Percentiles rank a stretch among this genome's conserved stretches.
phyloP scores from a whole-genome alignment of 2,113 vertebrate genomes.

The Scophthalmus maximus region DNA sequence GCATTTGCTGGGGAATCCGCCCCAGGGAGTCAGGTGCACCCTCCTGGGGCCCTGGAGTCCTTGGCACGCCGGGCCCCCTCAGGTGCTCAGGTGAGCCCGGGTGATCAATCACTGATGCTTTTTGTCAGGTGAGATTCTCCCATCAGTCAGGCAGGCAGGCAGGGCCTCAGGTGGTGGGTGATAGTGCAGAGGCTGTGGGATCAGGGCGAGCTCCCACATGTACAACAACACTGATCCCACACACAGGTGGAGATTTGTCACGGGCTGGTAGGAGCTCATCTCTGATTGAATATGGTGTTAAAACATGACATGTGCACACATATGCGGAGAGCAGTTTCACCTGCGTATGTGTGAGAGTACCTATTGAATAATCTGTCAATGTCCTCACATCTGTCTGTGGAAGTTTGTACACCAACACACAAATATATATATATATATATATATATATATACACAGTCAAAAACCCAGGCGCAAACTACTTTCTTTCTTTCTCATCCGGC shows the following conservation, averaged over 20 bases:
- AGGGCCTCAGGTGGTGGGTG: constrained; percentile 75
- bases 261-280: constrained; percentile 76
- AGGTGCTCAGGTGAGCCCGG: constrained; percentile 75
- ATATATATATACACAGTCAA: constrained; percentile 27
- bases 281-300: constrained; percentile 68
- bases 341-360: constrained; percentile 20
- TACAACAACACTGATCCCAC: constrained; percentile 76
- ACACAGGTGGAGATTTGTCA: constrained; percentile 81
- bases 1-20: constrained; percentile 63
- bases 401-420: neutral
- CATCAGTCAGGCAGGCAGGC: constrained; percentile 70
- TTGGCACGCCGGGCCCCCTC: constrained; percentile 66
- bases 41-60: constrained; percentile 39
- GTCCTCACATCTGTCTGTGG: neutral
- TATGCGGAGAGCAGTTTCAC: neutral
- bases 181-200: constrained; percentile 73
- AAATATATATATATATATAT: neutral
- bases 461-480: constrained; percentile 41
- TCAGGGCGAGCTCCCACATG: constrained; percentile 78
- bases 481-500: constrained; percentile 43
- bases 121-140: constrained; percentile 78
- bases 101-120: constrained; percentile 75
- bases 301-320: constrained; percentile 47
- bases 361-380: constrained; percentile 12
- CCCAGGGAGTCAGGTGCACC: constrained; percentile 74